Base-by-base conservation (phyloP, 2,888 invertebrate species). In the Ephialtes manifestator region DNA sequence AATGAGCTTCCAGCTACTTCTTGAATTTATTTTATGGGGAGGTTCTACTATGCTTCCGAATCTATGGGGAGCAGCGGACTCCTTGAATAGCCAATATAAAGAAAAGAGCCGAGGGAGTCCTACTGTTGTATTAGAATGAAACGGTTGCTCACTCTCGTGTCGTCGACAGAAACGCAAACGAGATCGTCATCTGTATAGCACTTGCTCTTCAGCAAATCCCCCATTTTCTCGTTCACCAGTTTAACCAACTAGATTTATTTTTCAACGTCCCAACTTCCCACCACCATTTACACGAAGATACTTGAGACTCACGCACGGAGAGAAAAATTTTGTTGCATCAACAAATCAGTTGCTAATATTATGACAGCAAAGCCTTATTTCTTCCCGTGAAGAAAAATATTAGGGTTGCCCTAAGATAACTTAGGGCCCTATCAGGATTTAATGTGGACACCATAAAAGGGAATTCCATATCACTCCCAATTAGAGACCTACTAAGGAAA, bases 161-260 rank as follows among this genome's bases (percentile, higher is more conserved):
- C 53, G 20, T 53, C 53, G 18, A 18, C 53, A 60, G 60, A 31
- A 60, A 60, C 35, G 35, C 60, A 60, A 60, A 60, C 60, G 60
- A 60, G 60, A 60, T 60, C 35, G n/a, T n/a, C 60, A 31, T 1
- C 60, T 4, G 15, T 15, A 15, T 8, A 58, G 20, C 28, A 13
- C 58, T 58, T 13, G 28, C 28, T 58, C 58, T 58, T 58, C 2
- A 31, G 63, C 13, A 18, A 63, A 31, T 7, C 31, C 8, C 35
- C n/a, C 15, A 28, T 24, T n/a, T 31, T 31, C 31, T 31, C n/a
- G 15, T n/a, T 31, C 35, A 35, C 60, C 11, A 35, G 60, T 60
- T 60, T 60, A 31, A 31, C n/a, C 43, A 39, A 39, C 24, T 8
- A 18, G 18, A 51, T 51, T 51, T 18, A 51, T n/a, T 51, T 51